Conservation (phyloP, 2,888 invertebrate genomes). For the Nysson spinosus region DNA sequence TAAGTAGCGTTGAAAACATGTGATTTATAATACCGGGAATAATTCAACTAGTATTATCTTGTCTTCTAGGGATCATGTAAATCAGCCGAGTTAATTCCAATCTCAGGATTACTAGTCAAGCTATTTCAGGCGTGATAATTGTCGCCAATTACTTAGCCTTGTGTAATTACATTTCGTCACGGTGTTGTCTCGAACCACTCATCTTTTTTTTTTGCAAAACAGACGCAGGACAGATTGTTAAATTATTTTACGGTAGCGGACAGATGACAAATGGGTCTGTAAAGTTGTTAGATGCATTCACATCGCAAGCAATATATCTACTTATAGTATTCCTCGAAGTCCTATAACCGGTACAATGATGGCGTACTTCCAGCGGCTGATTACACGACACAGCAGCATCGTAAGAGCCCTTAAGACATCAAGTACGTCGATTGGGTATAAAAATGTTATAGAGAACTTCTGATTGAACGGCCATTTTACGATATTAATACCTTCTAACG, state of each 20-base stretch:
- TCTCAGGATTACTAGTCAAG: conserved; percentile 50
- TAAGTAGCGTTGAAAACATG: too few relatives aligned
- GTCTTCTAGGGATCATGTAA: conserved; percentile 59
- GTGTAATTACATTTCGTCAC: conserved; percentile 48
- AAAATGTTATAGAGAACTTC: conserved; percentile 53
- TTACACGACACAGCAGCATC: conserved; percentile 43
- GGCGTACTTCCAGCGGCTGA: conserved; percentile 19
- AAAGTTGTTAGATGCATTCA: neutral
- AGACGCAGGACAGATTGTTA: too few relatives aligned
- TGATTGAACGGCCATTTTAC: conserved; percentile 54
- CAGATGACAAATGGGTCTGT: neutral
- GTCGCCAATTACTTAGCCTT: conserved; percentile 30
- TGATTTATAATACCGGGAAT: conserved; percentile 37
- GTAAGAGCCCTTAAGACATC: conserved; percentile 18
- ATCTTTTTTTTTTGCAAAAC: neutral
- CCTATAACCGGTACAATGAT: conserved; percentile 15
- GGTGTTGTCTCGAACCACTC: conserved; percentile 1
- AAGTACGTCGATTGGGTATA: conserved; percentile 35
- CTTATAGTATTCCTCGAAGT: neutral
- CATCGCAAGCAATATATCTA: neutral
- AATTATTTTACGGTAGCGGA: neutral
- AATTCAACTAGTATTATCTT: conserved; percentile 49
- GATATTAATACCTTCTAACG: conserved; percentile 42
- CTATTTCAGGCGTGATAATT: conserved; percentile 60
- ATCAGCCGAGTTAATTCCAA: conserved; percentile 45